Conservation (phyloP, 2,113 vertebrate genomes). For the Lutjanus erythropterus region DNA sequence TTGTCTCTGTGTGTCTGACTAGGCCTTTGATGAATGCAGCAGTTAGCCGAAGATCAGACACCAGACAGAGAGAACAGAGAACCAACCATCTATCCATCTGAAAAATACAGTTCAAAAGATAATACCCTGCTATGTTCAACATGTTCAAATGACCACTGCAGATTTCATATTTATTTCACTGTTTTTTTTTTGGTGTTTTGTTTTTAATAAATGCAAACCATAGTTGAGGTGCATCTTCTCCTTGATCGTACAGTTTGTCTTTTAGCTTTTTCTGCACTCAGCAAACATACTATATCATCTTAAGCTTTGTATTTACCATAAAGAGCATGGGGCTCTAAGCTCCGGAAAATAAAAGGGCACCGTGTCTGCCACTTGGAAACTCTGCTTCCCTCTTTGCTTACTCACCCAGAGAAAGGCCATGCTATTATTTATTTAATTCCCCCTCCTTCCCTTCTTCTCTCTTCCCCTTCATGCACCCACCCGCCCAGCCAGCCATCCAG, state of each 20-base stretch:
- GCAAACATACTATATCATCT: conserved; percentile 46
- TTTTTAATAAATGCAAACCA: background rate
- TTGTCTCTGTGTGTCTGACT: conserved; percentile 78
- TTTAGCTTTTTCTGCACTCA: conserved; percentile 28
- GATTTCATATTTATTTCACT: conserved; percentile 20
- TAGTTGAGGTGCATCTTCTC: background rate
- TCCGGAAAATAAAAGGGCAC: conserved; percentile 73
- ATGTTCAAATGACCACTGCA: conserved; percentile 31
- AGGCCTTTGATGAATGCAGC: conserved; percentile 80
- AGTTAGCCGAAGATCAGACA: conserved; percentile 75
- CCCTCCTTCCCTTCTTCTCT: conserved; percentile 57
- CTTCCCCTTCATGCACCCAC: conserved; percentile 55
- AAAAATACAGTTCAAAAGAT: conserved; percentile 34
- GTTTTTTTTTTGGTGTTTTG: too few relatives aligned
- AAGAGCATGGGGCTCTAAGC: conserved; percentile 52
- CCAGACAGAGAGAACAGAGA: conserved; percentile 64
- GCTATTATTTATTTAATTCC: conserved; percentile 80
- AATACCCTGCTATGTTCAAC: conserved; percentile 35
- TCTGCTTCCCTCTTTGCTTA: conserved; percentile 67
- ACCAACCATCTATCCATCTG: conserved; percentile 58
- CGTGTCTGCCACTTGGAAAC: conserved; percentile 69
- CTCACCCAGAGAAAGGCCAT: conserved; percentile 79
- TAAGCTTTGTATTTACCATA: conserved; percentile 63
- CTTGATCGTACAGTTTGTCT: conserved; percentile 13
- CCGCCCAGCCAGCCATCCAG: conserved; percentile 44